Percentiles rank a stretch among this genome's conserved stretches.
These are phyloP conservation scores for Silurus asotus DNA, from an alignment of 2,113 vertebrate species.

Conservation along the genomic window DNA sequence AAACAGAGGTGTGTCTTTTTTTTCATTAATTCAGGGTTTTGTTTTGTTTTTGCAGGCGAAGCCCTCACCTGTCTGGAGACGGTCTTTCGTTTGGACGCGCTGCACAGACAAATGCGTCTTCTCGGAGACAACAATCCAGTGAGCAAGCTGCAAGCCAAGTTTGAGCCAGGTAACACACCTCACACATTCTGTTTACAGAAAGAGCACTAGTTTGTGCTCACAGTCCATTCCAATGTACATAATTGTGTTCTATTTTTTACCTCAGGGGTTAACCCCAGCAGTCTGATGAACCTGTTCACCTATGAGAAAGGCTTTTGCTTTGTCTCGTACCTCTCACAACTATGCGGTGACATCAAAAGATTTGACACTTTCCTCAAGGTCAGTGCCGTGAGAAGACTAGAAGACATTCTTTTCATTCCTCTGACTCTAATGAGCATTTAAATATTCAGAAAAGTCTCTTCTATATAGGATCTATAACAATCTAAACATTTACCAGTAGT, in stretches of 20 bases:
- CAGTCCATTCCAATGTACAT: neutral
- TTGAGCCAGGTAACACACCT: constrained; percentile 84
- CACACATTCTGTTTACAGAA: neutral
- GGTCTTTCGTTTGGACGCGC: constrained; percentile 89
- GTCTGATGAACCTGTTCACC: constrained; percentile 97
- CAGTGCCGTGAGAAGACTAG: constrained; percentile 7
- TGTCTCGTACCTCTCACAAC: constrained; percentile 89
- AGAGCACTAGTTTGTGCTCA: neutral
- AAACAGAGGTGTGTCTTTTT: neutral
- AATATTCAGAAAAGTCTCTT: neutral
- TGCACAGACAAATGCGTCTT: constrained; percentile 92
- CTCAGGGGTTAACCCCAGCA: constrained; percentile 93
- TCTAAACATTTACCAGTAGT: neutral
- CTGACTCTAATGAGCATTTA: no score
- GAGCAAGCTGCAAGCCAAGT: constrained; percentile 92
- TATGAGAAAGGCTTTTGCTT: constrained; percentile 99
- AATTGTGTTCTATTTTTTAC: neutral
- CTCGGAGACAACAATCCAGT: constrained; percentile 92
- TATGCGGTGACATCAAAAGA: constrained; percentile 83
- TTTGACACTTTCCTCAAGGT: constrained; percentile 93
- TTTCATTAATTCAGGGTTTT: neutral
- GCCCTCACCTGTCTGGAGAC: constrained; percentile 95
- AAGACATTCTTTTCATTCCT: no score
- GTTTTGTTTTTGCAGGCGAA: constrained; percentile 74
- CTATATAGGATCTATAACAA: neutral